A percentile compares a stretch with the other conserved stretches of the same genome.
Conservation (phyloP, 1,140 invertebrate species). For the Atta texana region DNA sequence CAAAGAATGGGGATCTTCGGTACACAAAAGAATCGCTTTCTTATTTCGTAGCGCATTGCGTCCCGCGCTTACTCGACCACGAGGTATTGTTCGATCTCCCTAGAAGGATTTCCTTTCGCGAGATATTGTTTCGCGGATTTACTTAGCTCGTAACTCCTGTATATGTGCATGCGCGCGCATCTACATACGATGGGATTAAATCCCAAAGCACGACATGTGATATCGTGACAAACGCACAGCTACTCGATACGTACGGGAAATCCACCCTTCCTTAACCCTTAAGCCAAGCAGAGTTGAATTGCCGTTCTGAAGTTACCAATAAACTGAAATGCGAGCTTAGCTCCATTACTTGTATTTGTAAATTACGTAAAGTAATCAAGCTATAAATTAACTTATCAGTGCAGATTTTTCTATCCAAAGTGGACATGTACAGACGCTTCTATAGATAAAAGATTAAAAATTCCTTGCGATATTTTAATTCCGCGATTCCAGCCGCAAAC, state of each 20-base stretch:
- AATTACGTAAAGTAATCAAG: not conserved
- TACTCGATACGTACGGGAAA: conserved; percentile 34
- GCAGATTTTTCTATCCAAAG: not conserved
- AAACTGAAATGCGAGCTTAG: not conserved
- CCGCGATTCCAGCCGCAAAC: conserved; percentile 45
- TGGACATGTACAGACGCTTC: not conserved
- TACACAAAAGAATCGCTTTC: conserved; percentile 74
- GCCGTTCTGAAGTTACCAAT: conserved; percentile 16
- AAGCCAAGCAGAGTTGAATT: not conserved
- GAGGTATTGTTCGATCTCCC: conserved; percentile 68
- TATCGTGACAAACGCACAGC: conserved; percentile 15
- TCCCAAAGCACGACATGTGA: conserved; percentile 4
- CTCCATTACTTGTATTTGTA: not conserved
- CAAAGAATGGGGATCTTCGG: conserved; percentile 62
- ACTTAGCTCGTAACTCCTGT: not conserved
- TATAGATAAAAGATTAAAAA: conserved; percentile 44
- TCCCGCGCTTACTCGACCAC: conserved; percentile 70
- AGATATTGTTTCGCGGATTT: conserved; percentile 52
- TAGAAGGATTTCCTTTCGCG: conserved; percentile 31
- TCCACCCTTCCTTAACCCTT: conserved; percentile 23
- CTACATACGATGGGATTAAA: conserved; percentile 54
- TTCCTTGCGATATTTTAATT: conserved; percentile 58
- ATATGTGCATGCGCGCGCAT: conserved; percentile 3
- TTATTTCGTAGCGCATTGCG: conserved; percentile 67
- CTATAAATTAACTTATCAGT: conserved; percentile 1